Percentiles rank a stretch among this genome's conserved stretches.
Conservation (phyloP, 1,140 invertebrate species). For the Bombus confusus region DNA sequence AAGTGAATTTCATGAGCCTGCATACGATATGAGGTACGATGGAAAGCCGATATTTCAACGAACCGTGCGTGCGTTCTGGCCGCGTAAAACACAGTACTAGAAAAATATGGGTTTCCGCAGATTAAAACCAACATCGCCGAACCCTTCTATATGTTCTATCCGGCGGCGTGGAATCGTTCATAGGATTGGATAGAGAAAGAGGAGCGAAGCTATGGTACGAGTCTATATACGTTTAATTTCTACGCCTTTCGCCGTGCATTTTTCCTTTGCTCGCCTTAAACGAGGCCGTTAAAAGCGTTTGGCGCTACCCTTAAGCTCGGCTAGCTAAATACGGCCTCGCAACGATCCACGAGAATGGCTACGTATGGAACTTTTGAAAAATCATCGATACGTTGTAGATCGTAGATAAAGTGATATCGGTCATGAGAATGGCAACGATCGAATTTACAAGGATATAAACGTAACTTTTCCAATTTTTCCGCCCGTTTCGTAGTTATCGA, state of each 20-base stretch:
- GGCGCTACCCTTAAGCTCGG: background rate
- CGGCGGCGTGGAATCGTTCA: background rate
- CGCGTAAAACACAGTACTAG: no score
- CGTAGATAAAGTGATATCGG: no score
- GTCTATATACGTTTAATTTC: constrained; percentile 4
- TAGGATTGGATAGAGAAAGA: background rate
- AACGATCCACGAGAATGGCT: background rate
- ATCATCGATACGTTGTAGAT: background rate
- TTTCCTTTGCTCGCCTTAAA: background rate
- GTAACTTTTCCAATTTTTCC: no score
- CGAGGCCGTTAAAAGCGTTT: constrained; percentile 13
- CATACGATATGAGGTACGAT: background rate
- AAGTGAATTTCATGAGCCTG: background rate
- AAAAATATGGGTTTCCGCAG: background rate
- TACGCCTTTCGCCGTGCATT: background rate
- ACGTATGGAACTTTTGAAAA: background rate
- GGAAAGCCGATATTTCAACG: constrained; percentile 14
- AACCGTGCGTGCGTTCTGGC: background rate
- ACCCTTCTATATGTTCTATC: background rate
- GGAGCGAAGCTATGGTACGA: background rate
- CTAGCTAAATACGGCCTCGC: constrained; percentile 2
- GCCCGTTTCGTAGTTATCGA: background rate
- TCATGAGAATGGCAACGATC: background rate
- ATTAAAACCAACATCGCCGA: constrained; percentile 17
- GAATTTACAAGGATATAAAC: background rate